Evolutionary conservation across 2,113 vertebrate genomes (phyloP).

Genomic region (Cricetomys ansorgei): DNA sequence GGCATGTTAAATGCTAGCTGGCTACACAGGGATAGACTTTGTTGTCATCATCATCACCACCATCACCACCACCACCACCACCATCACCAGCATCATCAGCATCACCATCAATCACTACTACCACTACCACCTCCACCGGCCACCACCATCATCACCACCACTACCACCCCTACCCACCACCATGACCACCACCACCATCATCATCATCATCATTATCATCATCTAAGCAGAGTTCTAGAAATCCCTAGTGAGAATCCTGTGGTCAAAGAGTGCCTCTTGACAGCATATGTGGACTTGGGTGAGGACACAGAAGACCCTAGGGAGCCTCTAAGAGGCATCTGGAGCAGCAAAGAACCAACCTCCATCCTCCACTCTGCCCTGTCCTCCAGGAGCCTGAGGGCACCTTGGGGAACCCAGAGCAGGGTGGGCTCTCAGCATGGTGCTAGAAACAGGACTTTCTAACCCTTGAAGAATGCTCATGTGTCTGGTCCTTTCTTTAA

Average conservation of each 20-base stretch:
- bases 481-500: slow-evolving; percentile 36
- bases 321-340: neutral
- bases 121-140: neutral
- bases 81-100: neutral
- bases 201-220: neutral
- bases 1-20: neutral
- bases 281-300: neutral
- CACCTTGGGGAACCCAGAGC: neutral
- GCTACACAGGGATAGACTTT: neutral
- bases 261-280: neutral
- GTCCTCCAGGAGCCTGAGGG: neutral
- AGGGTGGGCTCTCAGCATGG: neutral
- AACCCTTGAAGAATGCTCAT: neutral
- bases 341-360: neutral
- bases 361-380: neutral
- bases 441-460: neutral
- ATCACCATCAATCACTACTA: neutral
- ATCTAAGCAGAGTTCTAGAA: neutral
- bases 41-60: neutral
- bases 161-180: too few species aligned
- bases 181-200: neutral
- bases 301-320: neutral
- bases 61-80: neutral
- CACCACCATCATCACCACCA: neutral
- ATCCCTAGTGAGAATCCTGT: neutral